Conservation (phyloP, 1,140 invertebrate species). For the Drosophila tropicalis region DNA sequence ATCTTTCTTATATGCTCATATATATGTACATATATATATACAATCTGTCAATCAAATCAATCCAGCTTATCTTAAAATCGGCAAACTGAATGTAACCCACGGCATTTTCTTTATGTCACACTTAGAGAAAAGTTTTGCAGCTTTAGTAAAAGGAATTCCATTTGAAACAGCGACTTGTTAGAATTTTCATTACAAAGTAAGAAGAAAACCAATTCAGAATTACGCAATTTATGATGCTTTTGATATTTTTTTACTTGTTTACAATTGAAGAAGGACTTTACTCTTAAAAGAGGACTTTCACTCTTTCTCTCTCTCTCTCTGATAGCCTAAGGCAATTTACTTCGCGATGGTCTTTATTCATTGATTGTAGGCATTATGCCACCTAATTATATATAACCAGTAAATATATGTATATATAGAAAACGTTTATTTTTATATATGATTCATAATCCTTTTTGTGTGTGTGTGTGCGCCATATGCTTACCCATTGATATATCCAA, state of each 20-base stretch:
- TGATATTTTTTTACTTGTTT: no score
- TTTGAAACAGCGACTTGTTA: no score
- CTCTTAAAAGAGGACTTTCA: no score
- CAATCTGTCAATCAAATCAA: slow-evolving; percentile 11
- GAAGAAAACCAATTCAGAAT: no score
- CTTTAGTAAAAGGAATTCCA: no score
- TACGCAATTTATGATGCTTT: no score
- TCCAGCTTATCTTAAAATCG: slow-evolving; percentile 1
- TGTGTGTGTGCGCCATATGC: neutral
- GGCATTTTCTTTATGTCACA: neutral
- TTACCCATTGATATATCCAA: slow-evolving; percentile 8
- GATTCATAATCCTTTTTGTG: slow-evolving; percentile 3
- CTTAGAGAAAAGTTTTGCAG: neutral
- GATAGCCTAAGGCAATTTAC: neutral
- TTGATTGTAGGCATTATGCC: slow-evolving; percentile 5
- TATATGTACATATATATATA: neutral
- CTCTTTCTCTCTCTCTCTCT: neutral
- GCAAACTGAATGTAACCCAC: neutral
- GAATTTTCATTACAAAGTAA: no score
- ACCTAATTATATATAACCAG: slow-evolving; percentile 1
- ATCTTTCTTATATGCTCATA: neutral
- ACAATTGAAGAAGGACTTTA: neutral
- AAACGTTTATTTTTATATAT: neutral
- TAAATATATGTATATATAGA: neutral
- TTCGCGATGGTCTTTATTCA: neutral